These are phyloP conservation scores for Brachionus paranguensis DNA, from an alignment of 1,140 invertebrate genomes.

Conservation along the genomic window DNA sequence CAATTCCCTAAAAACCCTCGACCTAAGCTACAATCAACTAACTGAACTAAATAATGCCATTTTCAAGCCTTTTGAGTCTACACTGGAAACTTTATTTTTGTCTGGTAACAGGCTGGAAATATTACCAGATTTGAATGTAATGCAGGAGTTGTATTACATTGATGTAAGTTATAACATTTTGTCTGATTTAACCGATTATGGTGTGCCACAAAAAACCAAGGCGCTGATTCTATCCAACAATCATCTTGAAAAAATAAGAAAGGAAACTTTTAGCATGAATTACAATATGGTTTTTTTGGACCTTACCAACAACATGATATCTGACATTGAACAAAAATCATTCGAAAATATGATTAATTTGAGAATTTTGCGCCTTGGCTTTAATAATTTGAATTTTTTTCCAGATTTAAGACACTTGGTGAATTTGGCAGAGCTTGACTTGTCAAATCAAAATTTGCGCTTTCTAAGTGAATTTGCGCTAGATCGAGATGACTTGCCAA, in stretches of 20 bases:
- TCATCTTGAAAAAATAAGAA: neutral
- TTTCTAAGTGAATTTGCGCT: neutral
- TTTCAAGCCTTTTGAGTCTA: neutral
- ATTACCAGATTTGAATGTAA: neutral
- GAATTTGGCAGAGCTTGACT: neutral
- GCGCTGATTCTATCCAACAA: neutral
- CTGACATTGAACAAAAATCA: neutral
- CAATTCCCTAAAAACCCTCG: neutral
- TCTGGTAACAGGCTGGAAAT: neutral
- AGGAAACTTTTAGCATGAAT: neutral
- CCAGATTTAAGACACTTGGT: neutral
- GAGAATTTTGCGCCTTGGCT: constrained; percentile 8
- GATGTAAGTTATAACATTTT: neutral
- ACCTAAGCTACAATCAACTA: neutral
- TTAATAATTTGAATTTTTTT: neutral
- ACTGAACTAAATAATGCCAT: neutral
- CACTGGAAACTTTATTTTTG: neutral
- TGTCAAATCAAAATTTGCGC: neutral
- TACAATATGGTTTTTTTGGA: neutral
- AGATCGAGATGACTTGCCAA: neutral
- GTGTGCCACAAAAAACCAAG: neutral
- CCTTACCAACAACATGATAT: neutral
- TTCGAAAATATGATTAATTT: neutral
- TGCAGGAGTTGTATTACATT: neutral
- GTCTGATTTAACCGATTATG: neutral